Base-by-base conservation (phyloP, 2,797 vertebrate genomes). In the Melanotaenia nigrans region DNA sequence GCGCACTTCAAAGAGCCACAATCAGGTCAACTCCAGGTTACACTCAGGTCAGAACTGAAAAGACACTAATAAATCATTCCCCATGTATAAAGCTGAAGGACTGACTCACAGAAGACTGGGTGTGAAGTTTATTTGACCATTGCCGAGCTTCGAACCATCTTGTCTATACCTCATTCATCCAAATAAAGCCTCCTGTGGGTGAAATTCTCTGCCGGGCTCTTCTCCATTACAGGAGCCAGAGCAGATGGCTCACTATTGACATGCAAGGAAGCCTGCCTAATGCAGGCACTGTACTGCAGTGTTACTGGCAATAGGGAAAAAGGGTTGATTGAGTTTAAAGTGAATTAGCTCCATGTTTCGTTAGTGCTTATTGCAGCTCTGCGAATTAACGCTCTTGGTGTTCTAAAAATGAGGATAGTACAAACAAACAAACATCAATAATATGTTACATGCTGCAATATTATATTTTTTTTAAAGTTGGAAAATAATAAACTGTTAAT, bases 181-280 rank as follows among this genome's bases (percentile, higher is more conserved):
- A 81, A 73, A 85, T 81, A 71, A 81, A 70, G 58, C 66, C 66
- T 87, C 86, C 77, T 73, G 9, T 74, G 90, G 85, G 85, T 77
- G 69, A 73, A 82, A 79, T 75, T 83, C 86, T 89, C 89, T 64
- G 61, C 73, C 81, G 89, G 83, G 78, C 57, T 79, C 75, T 72
- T 68, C 76, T 82, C 79, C 16, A 58, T 74, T 74, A 68, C 71
- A 70, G 78, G 58, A 78, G 79, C 82, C 69, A 53, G 78, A 87
- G 69, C 89, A 91, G 88, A 92, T 91, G 91, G 89, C 80, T 60
- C 77, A 66, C 81, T 83, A 82, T 81, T 84, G 89, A 84, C 86
- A 85, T 83, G 89, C 87, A 85, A 79, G 84, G 83, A 83, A 87
- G 82, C 75, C 74, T 78, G 82, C 73, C 75, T 89, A 79, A 90